Evolutionary conservation across 2,888 invertebrate genomes (phyloP), one percentile per base, ranked within the genome.

Genomic region (Pterobdella sp.): DNA sequence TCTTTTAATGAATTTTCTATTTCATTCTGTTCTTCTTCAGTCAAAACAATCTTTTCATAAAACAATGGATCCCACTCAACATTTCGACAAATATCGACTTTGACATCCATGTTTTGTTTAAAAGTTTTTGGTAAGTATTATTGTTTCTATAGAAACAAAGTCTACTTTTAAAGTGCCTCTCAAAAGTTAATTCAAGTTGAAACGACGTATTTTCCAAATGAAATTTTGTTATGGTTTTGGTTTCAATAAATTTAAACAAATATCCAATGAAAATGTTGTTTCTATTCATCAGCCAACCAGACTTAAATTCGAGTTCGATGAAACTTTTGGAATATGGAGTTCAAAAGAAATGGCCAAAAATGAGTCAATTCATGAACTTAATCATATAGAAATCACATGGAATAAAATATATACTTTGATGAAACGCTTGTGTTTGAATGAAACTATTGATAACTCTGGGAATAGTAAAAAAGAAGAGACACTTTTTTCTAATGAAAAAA

Each of bases 61-160:
- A 22, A 71, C 29, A 63, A 22, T 37, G 71, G 26, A 71, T 71
- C 63, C 71, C 71, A 71, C 22, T 71, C 71, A 32, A 32, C 56
- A n/a, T 71, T 32, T 29, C 52, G 60, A 34, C 71, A 71, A 26
- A 71, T 32, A 29, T 71, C 60, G 14, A 71, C n/a, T 32, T 71
- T 60, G 2, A 63, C 35, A n/a, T 71, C 71, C 71, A 71, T 71
- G 26, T 65, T 3, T 3, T 34, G 14, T 29, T 34, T 32, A 66
- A 35, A 32, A 7, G 35, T 66, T 66, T 29, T 1, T 29, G 18
- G 29, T 26, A 64, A 64, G 42, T 36, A n/a, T 32, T 63, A 14
- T 63, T 22, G 65, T 65, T 65, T 65, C 65, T 32, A 65, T 65
- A 32, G 65, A 32, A 65, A 63, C n/a, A 63, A 26, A 63, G 52